Percentiles rank a stretch among this genome's conserved stretches.
These are phyloP conservation scores for Gallinago jamesoni DNA, from an alignment of 2,113 vertebrate species.

Conservation along the genomic window DNA sequence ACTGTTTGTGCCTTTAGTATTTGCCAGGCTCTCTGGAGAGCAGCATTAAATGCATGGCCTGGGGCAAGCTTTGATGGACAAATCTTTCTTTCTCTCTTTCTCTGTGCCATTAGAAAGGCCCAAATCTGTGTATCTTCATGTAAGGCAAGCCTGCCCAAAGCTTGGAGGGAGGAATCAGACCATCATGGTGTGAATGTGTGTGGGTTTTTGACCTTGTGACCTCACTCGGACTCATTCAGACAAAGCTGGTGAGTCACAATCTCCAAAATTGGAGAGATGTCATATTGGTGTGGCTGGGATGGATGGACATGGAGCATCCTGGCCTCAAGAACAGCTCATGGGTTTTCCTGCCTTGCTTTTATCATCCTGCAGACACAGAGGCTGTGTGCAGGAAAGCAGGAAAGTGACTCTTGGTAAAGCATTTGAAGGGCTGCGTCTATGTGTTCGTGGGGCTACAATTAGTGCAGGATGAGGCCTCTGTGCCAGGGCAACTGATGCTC, in stretches of 20 bases:
- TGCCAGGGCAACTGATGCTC: neutral
- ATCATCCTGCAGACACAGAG: neutral
- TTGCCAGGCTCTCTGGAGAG: neutral
- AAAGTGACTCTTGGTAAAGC: neutral
- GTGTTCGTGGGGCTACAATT: accelerated
- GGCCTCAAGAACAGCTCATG: accelerated
- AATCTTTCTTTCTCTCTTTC: neutral
- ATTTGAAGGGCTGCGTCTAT: neutral
- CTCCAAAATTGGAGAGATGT: neutral
- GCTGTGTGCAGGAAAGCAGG: neutral
- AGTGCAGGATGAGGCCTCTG: neutral
- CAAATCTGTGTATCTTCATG: neutral
- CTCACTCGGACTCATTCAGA: neutral
- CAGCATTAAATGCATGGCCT: conserved; percentile 4
- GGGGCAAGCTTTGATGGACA: conserved; percentile 2
- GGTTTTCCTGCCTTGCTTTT: neutral
- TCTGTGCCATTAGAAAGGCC: neutral
- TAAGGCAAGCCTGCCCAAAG: neutral
- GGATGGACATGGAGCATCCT: neutral
- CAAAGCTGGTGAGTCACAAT: neutral
- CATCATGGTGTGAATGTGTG: accelerated
- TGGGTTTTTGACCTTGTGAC: neutral
- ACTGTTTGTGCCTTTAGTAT: conserved; percentile 12
- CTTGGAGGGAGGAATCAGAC: neutral
- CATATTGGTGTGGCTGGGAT: neutral